Percentiles rank a stretch among this genome's conserved stretches.
Conservation (phyloP, 2,888 invertebrate genomes). For the Pristionchus maxplancki region DNA sequence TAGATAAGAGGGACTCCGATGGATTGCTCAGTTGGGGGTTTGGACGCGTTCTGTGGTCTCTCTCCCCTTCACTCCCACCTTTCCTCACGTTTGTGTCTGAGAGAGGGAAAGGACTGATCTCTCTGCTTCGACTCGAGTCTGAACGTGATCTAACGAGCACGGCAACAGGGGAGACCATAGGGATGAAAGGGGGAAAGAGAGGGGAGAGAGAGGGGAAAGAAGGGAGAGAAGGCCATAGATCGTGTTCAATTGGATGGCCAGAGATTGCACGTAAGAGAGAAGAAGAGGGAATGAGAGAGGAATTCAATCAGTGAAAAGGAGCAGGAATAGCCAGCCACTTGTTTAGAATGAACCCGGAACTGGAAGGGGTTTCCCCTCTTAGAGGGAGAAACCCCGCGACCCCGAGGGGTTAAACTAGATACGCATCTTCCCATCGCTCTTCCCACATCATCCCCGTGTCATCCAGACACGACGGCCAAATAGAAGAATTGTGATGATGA, state of each 20-base stretch:
- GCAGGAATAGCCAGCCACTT: slow-evolving; percentile 15
- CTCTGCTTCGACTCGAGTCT: background rate
- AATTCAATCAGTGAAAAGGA: slow-evolving; percentile 23
- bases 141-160: background rate
- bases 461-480: background rate
- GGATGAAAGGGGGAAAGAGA: background rate
- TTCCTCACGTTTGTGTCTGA: background rate
- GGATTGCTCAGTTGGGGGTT: background rate
- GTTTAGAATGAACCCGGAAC: background rate
- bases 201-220: background rate
- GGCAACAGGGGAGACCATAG: background rate
- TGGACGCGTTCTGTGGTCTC: background rate
- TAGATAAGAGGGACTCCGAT: background rate
- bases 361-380: background rate
- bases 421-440: background rate
- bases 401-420: background rate
- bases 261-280: slow-evolving; percentile 38
- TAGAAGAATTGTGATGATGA: background rate
- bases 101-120: background rate
- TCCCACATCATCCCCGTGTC: background rate
- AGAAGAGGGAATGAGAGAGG: slow-evolving; percentile 1
- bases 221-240: background rate
- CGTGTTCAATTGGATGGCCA: background rate
- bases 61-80: background rate
- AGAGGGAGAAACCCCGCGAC: background rate